Evolutionary conservation across 2,888 invertebrate genomes (phyloP), one percentile per base, ranked within the genome.

Genomic region (Hypomecis punctinalis): DNA sequence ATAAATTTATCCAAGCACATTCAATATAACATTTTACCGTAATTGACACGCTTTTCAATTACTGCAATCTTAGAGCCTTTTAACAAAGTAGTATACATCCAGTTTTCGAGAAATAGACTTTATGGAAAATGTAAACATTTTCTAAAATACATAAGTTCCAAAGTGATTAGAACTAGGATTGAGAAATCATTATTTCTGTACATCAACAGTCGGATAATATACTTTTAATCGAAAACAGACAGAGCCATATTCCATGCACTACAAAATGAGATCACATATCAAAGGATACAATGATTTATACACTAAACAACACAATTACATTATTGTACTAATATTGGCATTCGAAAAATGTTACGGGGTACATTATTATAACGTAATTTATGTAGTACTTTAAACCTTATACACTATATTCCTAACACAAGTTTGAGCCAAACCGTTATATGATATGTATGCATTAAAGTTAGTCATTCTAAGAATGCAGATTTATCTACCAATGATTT

Each of bases 131-230:
- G 83, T 86, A 88, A 85, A 85, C 78, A 78, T 81, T 82, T 79
- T 90, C 82, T 88, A 89, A 90, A 90, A 86, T 85, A 89, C 80
- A 84, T 85, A 85, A 88, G 86, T 89, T 89, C 88, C 84, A 88
- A 86, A 80, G 80, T 81, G 82, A 84, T 81, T 84, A 78, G 73
- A 74, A 47, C 74, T 80, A 82, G 70, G 70, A 78, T 76, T 75
- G 75, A 77, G 68, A 79, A 81, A 82, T 75, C 73, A 73, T 79
- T 78, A 80, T 74, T 74, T 80, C 73, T 82, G 74, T 77, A 83
- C 78, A 81, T 80, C 80, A 85, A 83, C 79, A 82, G 81, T 73
- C 72, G 73, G 61, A 73, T 69, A 68, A 70, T 72, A 72, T 72
- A 61, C 9, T 59, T 75, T 74, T 67, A 70, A 75, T 71, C 77